A percentile compares a stretch with the other conserved stretches of the same genome.
Evolutionary conservation across 2,797 vertebrate genomes (phyloP).

Genomic region (Myotis myotis): DNA sequence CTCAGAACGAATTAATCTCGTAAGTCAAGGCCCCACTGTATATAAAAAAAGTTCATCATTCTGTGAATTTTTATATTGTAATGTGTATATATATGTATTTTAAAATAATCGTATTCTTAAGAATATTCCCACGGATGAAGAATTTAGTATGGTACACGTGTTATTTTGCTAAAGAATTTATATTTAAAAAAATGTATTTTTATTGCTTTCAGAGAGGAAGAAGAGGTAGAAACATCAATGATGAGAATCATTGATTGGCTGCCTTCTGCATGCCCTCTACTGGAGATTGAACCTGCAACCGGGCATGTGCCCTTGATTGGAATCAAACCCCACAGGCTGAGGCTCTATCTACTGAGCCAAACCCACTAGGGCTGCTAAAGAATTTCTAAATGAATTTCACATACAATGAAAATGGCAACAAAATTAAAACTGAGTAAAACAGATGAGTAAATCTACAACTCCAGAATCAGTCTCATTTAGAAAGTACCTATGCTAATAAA

Average conservation of each 20-base stretch:
- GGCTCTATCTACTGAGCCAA: no score
- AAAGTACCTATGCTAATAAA: background rate
- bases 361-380: background rate
- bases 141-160: background rate
- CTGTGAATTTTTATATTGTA: background rate
- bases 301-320: no score
- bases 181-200: no score
- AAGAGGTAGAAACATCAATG: no score
- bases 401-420: background rate
- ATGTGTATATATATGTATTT: no score
- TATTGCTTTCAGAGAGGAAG: no score
- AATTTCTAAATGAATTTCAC: background rate
- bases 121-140: background rate
- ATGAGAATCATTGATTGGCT: no score
- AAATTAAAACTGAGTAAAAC: background rate
- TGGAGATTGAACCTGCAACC: no score
- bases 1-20: no score
- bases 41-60: background rate
- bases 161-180: background rate
- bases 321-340: no score
- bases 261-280: no score
- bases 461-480: background rate
- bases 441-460: background rate
- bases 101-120: background rate
- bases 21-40: no score